Percentiles rank a stretch among this genome's conserved stretches.
phyloP scores from a whole-genome alignment of 1,140 invertebrate species.

The Drosophila melanogaster region DNA sequence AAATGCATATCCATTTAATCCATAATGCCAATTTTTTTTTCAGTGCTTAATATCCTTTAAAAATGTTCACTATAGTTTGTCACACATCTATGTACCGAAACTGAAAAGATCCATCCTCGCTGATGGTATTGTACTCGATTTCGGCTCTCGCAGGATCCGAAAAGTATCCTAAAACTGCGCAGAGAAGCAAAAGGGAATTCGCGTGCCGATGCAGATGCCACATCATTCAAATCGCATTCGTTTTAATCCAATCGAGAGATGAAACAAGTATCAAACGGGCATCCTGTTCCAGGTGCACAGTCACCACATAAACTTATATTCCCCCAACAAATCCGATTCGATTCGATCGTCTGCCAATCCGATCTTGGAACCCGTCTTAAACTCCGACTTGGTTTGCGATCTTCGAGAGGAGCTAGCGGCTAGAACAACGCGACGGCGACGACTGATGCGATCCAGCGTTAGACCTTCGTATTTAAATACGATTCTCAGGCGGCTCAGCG shows the following conservation, averaged over 20 bases:
- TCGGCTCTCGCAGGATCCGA: slow-evolving; percentile 50
- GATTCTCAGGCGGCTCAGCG: slow-evolving; percentile 75
- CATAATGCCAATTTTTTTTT: background rate
- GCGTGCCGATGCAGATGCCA: slow-evolving; percentile 16
- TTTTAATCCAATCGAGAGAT: slow-evolving; percentile 10
- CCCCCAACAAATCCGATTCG: slow-evolving; percentile 1
- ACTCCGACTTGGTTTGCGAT: slow-evolving; percentile 4
- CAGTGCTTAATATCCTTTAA: background rate
- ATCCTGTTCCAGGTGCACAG: slow-evolving; percentile 33
- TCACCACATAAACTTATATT: slow-evolving; percentile 1
- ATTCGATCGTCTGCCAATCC: background rate
- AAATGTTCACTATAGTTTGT: background rate
- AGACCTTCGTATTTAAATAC: slow-evolving; percentile 83
- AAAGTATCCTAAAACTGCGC: slow-evolving; percentile 44
- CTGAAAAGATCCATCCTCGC: slow-evolving; percentile 88
- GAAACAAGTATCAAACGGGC: slow-evolving; percentile 30
- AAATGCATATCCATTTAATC: too few species aligned
- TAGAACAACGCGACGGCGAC: slow-evolving; percentile 77
- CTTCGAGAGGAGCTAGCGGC: slow-evolving; percentile 31
- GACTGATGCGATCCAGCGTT: slow-evolving; percentile 79
- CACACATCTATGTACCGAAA: slow-evolving; percentile 85
- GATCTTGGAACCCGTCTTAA: slow-evolving; percentile 15
- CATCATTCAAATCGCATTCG: slow-evolving; percentile 54
- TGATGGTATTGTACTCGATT: slow-evolving; percentile 86
- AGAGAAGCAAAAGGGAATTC: slow-evolving; percentile 27